Evolutionary conservation across 2,113 vertebrate species (phyloP).

Genomic region (Calypte anna): DNA sequence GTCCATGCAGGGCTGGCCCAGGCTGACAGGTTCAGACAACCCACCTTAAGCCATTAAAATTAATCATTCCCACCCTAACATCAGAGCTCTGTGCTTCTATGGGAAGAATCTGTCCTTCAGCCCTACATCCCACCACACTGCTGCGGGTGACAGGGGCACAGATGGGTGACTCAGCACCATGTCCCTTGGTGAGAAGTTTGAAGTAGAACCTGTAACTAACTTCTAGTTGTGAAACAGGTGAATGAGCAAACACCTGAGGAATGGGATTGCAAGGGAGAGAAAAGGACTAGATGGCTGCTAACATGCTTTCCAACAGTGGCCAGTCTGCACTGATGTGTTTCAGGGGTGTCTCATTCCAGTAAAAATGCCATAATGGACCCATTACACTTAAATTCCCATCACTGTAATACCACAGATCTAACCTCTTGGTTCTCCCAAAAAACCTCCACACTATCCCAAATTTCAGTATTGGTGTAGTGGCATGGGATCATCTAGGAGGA

Average conservation of each 20-base stretch:
- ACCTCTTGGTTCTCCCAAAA: background rate
- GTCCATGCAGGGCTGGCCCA: background rate
- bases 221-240: background rate
- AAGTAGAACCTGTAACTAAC: background rate
- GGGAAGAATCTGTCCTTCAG: background rate
- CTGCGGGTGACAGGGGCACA: background rate
- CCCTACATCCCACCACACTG: fast-evolving
- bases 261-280: background rate
- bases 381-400: background rate
- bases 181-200: background rate
- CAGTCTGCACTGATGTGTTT: fast-evolving
- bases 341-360: background rate
- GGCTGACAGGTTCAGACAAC: background rate
- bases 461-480: background rate
- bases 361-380: background rate
- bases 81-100: background rate
- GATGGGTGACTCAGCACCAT: background rate
- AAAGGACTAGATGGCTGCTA: background rate
- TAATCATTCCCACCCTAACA: fast-evolving
- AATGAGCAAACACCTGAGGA: background rate
- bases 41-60: background rate
- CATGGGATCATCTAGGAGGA: background rate
- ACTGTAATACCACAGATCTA: background rate
- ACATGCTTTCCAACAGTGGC: background rate
- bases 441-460: background rate